A percentile compares a stretch with the other conserved stretches of the same genome.
Conservation (phyloP, 1,140 invertebrate genomes). For the Drosophila nigromelanica region DNA sequence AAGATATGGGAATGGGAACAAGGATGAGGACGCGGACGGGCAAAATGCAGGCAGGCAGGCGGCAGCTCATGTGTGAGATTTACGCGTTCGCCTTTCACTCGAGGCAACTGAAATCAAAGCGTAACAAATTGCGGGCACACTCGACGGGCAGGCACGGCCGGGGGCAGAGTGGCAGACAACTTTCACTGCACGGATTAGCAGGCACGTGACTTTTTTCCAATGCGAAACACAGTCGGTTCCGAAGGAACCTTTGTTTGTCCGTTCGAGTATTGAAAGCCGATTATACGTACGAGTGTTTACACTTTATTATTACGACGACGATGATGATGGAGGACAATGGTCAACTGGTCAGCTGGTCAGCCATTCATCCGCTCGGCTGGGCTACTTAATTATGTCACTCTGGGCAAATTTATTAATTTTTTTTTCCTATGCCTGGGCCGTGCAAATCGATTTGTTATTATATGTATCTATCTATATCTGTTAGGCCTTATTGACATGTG, state of each 20-base stretch:
- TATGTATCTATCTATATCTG: slow-evolving; percentile 50
- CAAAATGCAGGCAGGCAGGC: neutral
- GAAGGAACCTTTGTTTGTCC: slow-evolving; percentile 50
- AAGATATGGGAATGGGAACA: slow-evolving; percentile 13
- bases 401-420: slow-evolving; percentile 64
- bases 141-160: slow-evolving; percentile 14
- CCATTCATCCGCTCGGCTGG: slow-evolving; percentile 26
- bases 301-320: slow-evolving; percentile 71
- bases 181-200: slow-evolving; percentile 70
- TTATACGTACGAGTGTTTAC: slow-evolving; percentile 65
- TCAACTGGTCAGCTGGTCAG: slow-evolving; percentile 43
- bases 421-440: slow-evolving; percentile 10
- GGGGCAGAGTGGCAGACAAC: slow-evolving; percentile 24
- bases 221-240: slow-evolving; percentile 29
- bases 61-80: slow-evolving; percentile 46
- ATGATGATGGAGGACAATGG: slow-evolving; percentile 48
- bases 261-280: slow-evolving; percentile 61
- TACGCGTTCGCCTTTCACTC: slow-evolving; percentile 62
- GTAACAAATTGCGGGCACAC: slow-evolving; percentile 70
- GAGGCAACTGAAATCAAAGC: slow-evolving; percentile 69
- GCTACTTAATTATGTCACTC: slow-evolving; percentile 71
- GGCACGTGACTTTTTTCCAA: slow-evolving; percentile 73
- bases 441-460: slow-evolving; percentile 75
- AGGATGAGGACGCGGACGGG: neutral
- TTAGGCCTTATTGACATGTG: slow-evolving; percentile 52